phyloP scores from a whole-genome alignment of 1,140 invertebrate species.

The Druon quercuslanigerum region DNA sequence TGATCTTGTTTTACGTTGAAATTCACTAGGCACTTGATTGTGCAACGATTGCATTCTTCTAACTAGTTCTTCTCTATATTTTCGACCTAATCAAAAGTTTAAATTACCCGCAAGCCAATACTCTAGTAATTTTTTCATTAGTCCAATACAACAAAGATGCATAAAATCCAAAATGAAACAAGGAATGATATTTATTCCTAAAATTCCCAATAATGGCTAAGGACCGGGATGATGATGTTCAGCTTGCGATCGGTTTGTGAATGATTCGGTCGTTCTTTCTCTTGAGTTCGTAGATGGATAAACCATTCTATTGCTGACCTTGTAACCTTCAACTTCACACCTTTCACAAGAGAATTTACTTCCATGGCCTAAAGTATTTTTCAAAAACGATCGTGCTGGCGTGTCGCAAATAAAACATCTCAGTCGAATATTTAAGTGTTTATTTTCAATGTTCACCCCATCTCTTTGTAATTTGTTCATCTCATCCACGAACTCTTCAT shows the following conservation, averaged over 20 bases:
- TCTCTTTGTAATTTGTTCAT: constrained; percentile 36
- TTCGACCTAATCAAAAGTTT: constrained; percentile 8
- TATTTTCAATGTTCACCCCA: constrained; percentile 36
- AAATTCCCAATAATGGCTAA: constrained; percentile 32
- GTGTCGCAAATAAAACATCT: constrained; percentile 45
- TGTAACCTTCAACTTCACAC: constrained; percentile 40
- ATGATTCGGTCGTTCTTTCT: too few species aligned
- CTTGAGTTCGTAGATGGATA: constrained; percentile 12
- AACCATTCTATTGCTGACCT: neutral
- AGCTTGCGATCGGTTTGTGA: neutral
- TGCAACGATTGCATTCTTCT: constrained; percentile 32
- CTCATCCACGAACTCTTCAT: constrained; percentile 44
- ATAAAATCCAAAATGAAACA: constrained; percentile 34
- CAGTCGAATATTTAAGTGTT: constrained; percentile 32
- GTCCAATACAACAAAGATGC: too few species aligned
- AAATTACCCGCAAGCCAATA: constrained; percentile 21
- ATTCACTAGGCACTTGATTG: constrained; percentile 41
- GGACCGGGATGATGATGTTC: constrained; percentile 39
- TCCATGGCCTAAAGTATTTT: constrained; percentile 37
- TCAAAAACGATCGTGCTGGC: constrained; percentile 37
- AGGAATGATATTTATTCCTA: constrained; percentile 38
- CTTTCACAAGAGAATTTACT: constrained; percentile 45
- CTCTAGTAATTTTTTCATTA: too few species aligned
- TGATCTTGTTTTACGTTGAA: constrained; percentile 37
- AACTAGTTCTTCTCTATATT: constrained; percentile 15